phyloP scores from a whole-genome alignment of 2,797 vertebrate genomes.

The Morus bassanus region DNA sequence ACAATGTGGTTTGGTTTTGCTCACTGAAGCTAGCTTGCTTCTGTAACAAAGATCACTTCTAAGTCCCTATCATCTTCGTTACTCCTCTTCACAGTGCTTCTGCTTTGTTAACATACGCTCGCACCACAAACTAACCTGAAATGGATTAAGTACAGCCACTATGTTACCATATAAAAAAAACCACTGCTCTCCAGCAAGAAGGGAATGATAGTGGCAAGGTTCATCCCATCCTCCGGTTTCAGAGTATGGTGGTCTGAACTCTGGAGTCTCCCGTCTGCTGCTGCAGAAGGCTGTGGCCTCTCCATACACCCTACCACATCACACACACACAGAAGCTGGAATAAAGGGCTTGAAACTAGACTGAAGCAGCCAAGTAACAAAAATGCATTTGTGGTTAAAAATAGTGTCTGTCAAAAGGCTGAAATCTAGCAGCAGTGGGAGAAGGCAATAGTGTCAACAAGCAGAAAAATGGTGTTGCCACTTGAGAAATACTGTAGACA shows the following conservation, averaged over 20 bases:
- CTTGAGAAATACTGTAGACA: not conserved
- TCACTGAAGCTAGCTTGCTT: not conserved
- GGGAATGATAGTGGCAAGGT: not conserved
- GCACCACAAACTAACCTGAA: not conserved
- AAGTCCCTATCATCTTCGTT: not conserved
- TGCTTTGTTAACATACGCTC: accelerated
- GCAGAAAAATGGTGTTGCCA: not conserved
- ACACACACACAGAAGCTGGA: not conserved
- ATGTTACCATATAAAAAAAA: not conserved
- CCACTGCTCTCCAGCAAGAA: not conserved
- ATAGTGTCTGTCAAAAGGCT: not conserved
- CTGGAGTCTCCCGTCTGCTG: not conserved
- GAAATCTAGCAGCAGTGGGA: not conserved
- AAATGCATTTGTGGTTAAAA: not conserved
- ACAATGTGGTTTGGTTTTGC: not conserved
- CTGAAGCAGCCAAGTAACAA: not conserved
- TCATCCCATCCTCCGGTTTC: not conserved
- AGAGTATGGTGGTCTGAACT: not conserved
- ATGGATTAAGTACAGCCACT: not conserved
- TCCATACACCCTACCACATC: not conserved
- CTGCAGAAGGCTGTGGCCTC: not conserved
- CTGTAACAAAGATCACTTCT: not conserved
- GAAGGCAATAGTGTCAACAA: not conserved
- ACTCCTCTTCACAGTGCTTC: not conserved
- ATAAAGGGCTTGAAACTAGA: not conserved